Conservation (phyloP, 2,113 vertebrate genomes). For the Pelmatolapia mariae region DNA sequence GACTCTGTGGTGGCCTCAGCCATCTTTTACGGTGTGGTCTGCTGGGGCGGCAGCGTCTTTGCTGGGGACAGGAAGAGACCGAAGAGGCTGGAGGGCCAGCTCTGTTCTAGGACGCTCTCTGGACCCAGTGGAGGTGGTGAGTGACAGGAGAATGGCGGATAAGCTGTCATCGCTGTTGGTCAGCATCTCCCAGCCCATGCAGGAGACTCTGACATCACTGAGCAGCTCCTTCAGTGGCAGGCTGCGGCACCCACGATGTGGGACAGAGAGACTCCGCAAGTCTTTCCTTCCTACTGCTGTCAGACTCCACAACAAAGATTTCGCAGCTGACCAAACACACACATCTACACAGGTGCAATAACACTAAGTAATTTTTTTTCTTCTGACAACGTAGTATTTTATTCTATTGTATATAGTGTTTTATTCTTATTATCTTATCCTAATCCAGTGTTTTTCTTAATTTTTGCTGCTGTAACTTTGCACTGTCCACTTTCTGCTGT, state of each 20-base stretch:
- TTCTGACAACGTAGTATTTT: neutral
- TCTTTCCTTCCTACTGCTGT: neutral
- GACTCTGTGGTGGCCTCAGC: neutral
- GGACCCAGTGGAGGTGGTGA: neutral
- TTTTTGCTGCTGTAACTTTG: neutral
- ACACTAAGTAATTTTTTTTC: neutral
- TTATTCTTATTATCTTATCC: neutral
- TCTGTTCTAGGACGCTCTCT: neutral
- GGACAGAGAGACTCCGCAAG: neutral
- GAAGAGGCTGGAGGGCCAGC: neutral
- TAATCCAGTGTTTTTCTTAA: neutral
- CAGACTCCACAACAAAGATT: neutral
- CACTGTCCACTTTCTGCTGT: neutral
- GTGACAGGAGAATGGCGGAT: neutral
- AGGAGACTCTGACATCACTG: neutral
- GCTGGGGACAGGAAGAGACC: accelerated
- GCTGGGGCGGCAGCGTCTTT: neutral
- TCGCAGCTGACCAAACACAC: neutral
- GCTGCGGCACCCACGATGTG: neutral
- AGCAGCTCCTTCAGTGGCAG: neutral
- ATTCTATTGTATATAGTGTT: neutral
- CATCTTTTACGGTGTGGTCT: neutral
- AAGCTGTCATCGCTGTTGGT: neutral
- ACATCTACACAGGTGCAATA: neutral
- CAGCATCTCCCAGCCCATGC: neutral